phyloP scores from a whole-genome alignment of 2,888 invertebrate species.

The Portevinia maculata region DNA sequence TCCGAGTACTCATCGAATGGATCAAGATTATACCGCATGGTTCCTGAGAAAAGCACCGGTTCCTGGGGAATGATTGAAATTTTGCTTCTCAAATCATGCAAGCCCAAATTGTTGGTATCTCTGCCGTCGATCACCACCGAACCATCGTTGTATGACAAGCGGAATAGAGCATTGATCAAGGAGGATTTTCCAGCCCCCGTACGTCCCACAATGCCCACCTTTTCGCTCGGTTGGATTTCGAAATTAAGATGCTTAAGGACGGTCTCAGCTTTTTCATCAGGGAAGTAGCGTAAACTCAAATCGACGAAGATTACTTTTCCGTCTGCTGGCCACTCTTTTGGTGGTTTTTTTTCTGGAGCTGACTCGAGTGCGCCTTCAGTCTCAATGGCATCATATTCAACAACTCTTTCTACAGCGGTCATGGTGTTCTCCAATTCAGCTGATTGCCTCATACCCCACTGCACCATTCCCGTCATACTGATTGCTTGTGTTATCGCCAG shows the following conservation, averaged over 20 bases:
- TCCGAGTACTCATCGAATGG: conserved; percentile 93
- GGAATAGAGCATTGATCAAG: conserved; percentile 88
- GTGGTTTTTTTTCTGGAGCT: conserved; percentile 86
- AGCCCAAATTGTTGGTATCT: conserved; percentile 88
- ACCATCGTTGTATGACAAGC: conserved; percentile 91
- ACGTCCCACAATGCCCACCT: conserved; percentile 89
- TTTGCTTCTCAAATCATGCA: conserved; percentile 89
- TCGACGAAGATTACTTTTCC: conserved; percentile 88
- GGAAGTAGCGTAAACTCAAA: conserved; percentile 89
- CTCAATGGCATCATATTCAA: conserved; percentile 86
- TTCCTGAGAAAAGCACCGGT: conserved; percentile 93
- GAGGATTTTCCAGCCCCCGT: conserved; percentile 90
- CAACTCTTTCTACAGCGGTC: conserved; percentile 93
- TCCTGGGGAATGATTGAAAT: conserved; percentile 94
- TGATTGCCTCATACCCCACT: conserved; percentile 96
- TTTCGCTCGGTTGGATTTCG: conserved; percentile 86
- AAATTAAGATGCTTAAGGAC: conserved; percentile 90
- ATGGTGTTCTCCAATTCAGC: conserved; percentile 94
- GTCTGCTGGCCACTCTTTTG: conserved; percentile 88
- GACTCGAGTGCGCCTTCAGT: conserved; percentile 86
- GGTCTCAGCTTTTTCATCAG: conserved; percentile 85
- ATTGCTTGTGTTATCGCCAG: conserved; percentile 92
- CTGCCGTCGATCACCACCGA: conserved; percentile 91
- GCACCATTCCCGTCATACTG: conserved; percentile 87
- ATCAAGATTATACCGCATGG: conserved; percentile 94